Conservation (phyloP, 2,113 vertebrate species). For the Erythrolamprus reginae region DNA sequence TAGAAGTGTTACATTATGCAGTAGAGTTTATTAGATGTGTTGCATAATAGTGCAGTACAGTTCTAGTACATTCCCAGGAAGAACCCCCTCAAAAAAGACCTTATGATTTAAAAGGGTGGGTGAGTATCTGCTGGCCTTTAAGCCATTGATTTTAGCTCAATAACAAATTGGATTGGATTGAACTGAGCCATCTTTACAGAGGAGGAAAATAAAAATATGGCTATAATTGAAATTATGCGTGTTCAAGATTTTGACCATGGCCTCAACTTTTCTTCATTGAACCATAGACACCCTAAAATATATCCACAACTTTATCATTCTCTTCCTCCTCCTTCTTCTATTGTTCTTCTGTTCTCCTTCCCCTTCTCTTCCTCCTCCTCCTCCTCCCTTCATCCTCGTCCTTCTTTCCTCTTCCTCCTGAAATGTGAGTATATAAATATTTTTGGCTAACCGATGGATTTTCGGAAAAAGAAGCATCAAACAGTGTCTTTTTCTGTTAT, state of each 20-base stretch:
- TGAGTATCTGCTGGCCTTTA: background rate
- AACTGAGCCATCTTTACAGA: background rate
- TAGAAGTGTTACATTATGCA: background rate
- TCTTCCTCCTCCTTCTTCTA: too few species aligned
- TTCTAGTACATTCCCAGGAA: background rate
- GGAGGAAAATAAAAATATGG: fast-evolving
- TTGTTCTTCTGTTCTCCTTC: too few species aligned
- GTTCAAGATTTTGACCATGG: background rate
- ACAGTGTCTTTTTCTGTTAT: background rate
- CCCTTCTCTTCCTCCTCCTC: too few species aligned
- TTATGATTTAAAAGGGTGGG: background rate
- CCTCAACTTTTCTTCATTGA: too few species aligned
- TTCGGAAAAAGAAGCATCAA: background rate
- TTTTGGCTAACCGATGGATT: background rate
- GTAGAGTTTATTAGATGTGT: background rate
- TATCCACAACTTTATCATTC: background rate
- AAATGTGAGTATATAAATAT: background rate
- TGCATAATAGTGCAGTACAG: background rate
- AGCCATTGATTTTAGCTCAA: background rate
- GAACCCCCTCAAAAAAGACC: background rate
- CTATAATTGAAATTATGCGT: background rate
- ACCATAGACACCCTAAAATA: background rate
- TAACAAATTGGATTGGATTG: background rate
- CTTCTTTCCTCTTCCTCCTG: background rate
- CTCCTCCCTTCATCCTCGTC: too few species aligned